Base-by-base conservation (phyloP, 2,888 invertebrate genomes). In the Portevinia maculata region DNA sequence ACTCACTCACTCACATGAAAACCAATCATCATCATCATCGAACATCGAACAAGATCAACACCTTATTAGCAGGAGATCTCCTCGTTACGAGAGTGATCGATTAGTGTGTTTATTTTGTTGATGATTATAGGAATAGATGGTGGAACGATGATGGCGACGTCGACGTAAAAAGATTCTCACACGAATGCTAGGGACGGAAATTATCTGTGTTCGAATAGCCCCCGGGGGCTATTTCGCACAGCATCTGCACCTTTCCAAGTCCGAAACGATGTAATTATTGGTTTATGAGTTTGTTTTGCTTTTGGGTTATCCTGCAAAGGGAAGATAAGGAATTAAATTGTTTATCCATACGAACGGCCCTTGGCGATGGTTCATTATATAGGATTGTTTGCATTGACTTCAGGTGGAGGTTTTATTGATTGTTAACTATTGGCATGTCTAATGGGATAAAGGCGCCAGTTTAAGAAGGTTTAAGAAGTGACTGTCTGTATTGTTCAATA, bases 101-200 rank as follows among this genome's bases (percentile, higher is more conserved):
- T 83, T 83, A 83, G 83, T 78, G 76, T 83, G 83, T 83, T 83
- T 83, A 83, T 83, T 83, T 83, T 78, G 76, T 55, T 62, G 76
- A 65, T 83, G 81, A 83, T 83, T 83, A 76, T 60, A 69, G 74
- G 62, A 62, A 67, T 62, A 59, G 52, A 65, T 48, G 32, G 34
- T 30, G 32, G 24, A 53, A 15, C 24, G 64, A 62, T 65, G 39
- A 74, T 8, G 57, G 5, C 24, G 24, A 24, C 24, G 24, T 3
- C 2, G 24, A 24, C 24, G 19, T 37, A 24, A 34, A 46, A 52
- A 65, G 52, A 71, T 67, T 60, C 44, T 44, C 79, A 53, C 79
- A 74, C 67, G 55, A 73, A 73, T 60, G 57, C 28, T 55, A 30
- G 39, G 32, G 55, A 71, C 53, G 71, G 71, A 69, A 83, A 83